Evolutionary conservation across 2,888 invertebrate species (phyloP).

Genomic region (Sesamia inferens): DNA sequence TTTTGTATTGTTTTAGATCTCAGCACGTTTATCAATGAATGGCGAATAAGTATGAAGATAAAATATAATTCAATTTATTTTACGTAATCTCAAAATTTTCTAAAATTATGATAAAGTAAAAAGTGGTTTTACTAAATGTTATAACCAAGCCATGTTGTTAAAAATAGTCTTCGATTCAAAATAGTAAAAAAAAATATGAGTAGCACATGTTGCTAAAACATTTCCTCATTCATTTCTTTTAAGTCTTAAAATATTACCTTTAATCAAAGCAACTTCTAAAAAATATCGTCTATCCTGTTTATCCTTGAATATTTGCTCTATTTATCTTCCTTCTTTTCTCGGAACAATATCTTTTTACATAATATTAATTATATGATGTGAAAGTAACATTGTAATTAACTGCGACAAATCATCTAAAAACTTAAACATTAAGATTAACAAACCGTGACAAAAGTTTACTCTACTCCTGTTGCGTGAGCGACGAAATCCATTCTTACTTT

Average conservation of each 20-base stretch:
- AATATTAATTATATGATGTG: slow-evolving; percentile 26
- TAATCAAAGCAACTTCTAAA: neutral
- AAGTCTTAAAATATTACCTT: no score
- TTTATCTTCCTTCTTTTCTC: slow-evolving; percentile 11
- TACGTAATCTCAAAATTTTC: neutral
- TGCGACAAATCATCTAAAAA: slow-evolving; percentile 76
- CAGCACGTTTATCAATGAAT: neutral
- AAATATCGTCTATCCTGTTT: neutral
- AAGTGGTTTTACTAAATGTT: neutral
- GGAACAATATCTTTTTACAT: slow-evolving; percentile 3
- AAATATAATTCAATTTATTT: neutral
- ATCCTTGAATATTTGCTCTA: neutral
- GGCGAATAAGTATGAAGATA: neutral
- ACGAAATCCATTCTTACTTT: slow-evolving; percentile 81
- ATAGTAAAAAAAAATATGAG: no score
- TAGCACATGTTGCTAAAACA: neutral
- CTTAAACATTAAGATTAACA: slow-evolving; percentile 84
- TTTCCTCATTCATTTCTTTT: no score
- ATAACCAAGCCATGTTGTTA: no score
- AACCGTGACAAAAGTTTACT: slow-evolving; percentile 87
- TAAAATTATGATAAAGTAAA: neutral
- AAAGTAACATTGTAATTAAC: slow-evolving; percentile 54
- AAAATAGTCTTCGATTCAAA: no score
- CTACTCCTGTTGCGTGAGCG: slow-evolving; percentile 86
- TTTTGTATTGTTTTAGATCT: neutral